These are phyloP conservation scores for Vombatus ursinus DNA, from an alignment of 2,113 vertebrate genomes.

Conservation along the genomic window DNA sequence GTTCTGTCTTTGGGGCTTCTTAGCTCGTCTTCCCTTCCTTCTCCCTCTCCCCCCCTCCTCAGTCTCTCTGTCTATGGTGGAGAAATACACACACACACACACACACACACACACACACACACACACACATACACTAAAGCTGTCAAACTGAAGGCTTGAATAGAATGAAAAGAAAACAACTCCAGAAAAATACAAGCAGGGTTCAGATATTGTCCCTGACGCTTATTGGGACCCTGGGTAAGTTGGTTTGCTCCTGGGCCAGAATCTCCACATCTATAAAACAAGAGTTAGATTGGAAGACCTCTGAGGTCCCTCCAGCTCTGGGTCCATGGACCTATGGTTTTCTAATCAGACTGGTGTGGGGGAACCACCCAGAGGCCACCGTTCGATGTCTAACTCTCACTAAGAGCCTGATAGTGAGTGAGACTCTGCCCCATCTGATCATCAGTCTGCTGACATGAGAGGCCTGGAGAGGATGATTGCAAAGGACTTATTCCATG, in stretches of 20 bases:
- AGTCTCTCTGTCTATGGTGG: not conserved
- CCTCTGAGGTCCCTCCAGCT: not conserved
- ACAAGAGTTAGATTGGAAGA: not conserved
- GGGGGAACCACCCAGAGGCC: not conserved
- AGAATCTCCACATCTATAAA: not conserved
- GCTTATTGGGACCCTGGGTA: not conserved
- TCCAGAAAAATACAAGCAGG: not conserved
- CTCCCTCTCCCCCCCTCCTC: not conserved
- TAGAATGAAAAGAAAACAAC: not conserved
- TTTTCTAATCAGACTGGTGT: not conserved
- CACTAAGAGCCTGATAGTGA: fast-evolving
- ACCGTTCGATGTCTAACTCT: constrained; percentile 49
- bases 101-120: not conserved
- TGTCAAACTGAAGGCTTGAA: not conserved
- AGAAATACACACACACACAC: not conserved
- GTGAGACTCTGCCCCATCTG: not conserved
- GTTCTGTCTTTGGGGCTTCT: not conserved
- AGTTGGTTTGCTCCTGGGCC: not conserved
- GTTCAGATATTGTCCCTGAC: not conserved
- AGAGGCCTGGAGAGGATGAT: not conserved
- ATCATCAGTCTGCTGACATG: fast-evolving
- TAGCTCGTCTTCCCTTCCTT: too few relatives aligned
- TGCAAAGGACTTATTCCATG: not conserved
- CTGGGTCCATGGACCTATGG: not conserved
- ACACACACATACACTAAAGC: not conserved